A percentile compares a stretch with the other conserved stretches of the same genome.
These are phyloP conservation scores for Aspidiotus rigidus DNA, from an alignment of 2,888 invertebrate species.

Conservation along the genomic window DNA sequence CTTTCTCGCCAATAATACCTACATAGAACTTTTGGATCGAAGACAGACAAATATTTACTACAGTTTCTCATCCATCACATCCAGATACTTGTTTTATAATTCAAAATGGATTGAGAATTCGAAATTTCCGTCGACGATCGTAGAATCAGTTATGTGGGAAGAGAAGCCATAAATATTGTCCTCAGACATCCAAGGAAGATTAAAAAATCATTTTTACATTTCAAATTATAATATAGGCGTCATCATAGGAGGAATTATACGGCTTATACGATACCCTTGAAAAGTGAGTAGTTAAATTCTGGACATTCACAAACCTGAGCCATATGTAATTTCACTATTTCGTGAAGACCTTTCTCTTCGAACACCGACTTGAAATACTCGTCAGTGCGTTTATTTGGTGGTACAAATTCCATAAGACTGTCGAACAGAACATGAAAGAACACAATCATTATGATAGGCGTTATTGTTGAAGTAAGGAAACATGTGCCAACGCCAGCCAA, in stretches of 20 bases:
- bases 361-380: conserved; percentile 74
- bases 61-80: no score
- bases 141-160: no score
- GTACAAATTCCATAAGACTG: conserved; percentile 86
- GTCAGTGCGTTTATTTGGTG: conserved; percentile 84
- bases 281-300: not conserved
- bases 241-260: conserved; percentile 27
- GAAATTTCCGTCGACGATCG: no score
- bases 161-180: not conserved
- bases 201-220: conserved; percentile 16
- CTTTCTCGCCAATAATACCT: no score
- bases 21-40: no score
- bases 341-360: conserved; percentile 67
- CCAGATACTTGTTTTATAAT: no score
- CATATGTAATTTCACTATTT: conserved; percentile 55
- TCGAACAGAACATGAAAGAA: not conserved
- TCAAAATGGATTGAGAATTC: no score
- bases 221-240: conserved; percentile 6
- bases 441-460: not conserved
- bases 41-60: no score
- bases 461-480: no score
- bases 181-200: conserved; percentile 37
- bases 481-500: no score
- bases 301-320: conserved; percentile 44
- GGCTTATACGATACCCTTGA: not conserved